Conservation (phyloP, 2,888 invertebrate species). For the Priocnemis perturbator region DNA sequence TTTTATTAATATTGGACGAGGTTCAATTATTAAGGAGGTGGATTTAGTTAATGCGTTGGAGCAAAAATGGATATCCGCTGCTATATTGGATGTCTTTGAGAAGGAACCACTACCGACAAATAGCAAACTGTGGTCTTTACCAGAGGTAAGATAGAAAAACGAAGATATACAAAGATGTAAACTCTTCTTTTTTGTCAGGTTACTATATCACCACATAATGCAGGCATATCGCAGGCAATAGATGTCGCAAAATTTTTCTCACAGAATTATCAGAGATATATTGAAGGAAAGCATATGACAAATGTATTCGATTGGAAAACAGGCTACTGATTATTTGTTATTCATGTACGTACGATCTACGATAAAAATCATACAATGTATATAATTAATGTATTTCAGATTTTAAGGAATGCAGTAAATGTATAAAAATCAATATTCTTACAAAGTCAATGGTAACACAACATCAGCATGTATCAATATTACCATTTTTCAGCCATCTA, state of each 20-base stretch:
- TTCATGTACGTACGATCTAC: too few species aligned
- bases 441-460: too few species aligned
- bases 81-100: slow-evolving; percentile 78
- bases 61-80: slow-evolving; percentile 77
- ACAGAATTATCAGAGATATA: slow-evolving; percentile 74
- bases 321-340: slow-evolving; percentile 72
- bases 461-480: too few species aligned
- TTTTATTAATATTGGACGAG: slow-evolving; percentile 80
- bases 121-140: slow-evolving; percentile 77
- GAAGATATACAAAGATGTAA: slow-evolving; percentile 19
- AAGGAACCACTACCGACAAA: slow-evolving; percentile 76
- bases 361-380: neutral
- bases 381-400: too few species aligned
- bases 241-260: slow-evolving; percentile 76
- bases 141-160: slow-evolving; percentile 71
- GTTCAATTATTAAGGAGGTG: slow-evolving; percentile 77
- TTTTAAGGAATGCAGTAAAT: too few species aligned
- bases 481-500: neutral
- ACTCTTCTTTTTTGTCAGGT: too few species aligned
- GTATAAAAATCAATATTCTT: too few species aligned
- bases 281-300: slow-evolving; percentile 68
- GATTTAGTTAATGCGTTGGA: slow-evolving; percentile 77
- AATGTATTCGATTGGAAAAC: slow-evolving; percentile 70
- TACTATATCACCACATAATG: slow-evolving; percentile 76
- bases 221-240: slow-evolving; percentile 71